These are phyloP conservation scores for Drosophila obscura DNA, from an alignment of 1,140 invertebrate genomes.

Conservation along the genomic window DNA sequence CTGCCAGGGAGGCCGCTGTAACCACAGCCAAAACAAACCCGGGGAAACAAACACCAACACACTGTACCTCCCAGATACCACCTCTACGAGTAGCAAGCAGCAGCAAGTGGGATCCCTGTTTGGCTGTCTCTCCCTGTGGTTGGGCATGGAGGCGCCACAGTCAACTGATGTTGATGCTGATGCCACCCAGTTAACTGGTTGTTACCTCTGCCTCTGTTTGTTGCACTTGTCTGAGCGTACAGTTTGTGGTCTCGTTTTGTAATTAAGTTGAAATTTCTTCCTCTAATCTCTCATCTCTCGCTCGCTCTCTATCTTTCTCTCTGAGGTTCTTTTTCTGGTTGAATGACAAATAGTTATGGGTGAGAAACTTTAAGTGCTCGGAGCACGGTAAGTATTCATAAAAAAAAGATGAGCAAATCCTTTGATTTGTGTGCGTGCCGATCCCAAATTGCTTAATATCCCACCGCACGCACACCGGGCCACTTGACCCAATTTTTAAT, in stretches of 20 bases:
- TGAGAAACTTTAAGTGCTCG: conserved; percentile 29
- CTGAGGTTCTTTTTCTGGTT: background rate
- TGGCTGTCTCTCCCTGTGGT: background rate
- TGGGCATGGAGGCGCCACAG: conserved; percentile 12
- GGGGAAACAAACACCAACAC: conserved; percentile 8
- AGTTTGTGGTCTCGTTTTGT: conserved; percentile 57
- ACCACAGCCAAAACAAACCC: conserved; percentile 73
- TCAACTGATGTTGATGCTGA: conserved; percentile 37
- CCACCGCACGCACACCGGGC: conserved; percentile 62
- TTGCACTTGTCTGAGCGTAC: conserved; percentile 31
- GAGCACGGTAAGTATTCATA: conserved; percentile 17
- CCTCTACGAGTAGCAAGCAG: too few relatives aligned
- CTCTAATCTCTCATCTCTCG: conserved; percentile 36
- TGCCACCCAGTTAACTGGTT: conserved; percentile 52
- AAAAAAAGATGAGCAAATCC: conserved; percentile 68
- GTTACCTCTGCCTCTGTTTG: conserved; percentile 18
- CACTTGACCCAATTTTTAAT: conserved; percentile 82
- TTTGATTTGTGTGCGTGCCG: conserved; percentile 73
- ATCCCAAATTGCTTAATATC: conserved; percentile 77
- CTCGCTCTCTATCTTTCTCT: too few relatives aligned
- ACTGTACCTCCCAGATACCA: background rate
- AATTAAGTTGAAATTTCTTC: conserved; percentile 60
- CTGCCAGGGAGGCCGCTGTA: conserved; percentile 34
- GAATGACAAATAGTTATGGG: conserved; percentile 50
- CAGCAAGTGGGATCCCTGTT: conserved; percentile 3